Evolutionary conservation across 2,797 vertebrate species (phyloP).

Genomic region (Cryptoblepharus egeriae): DNA sequence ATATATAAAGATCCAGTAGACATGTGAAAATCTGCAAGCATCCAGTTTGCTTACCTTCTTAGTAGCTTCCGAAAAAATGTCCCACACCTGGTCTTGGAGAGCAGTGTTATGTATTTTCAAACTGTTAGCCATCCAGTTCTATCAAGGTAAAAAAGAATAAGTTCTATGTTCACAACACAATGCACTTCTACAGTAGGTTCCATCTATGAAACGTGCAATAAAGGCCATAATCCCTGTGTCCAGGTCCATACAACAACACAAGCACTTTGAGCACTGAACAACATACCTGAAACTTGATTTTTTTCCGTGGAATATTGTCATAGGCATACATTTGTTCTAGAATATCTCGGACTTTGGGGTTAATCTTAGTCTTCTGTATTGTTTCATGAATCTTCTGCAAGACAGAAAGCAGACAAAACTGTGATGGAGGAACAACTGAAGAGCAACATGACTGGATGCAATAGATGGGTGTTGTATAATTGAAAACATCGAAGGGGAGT

Average conservation of each 20-base stretch:
- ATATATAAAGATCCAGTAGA: neutral
- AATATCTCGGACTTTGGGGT: conserved; percentile 83
- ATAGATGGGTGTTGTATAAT: neutral
- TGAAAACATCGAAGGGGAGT: too few relatives aligned
- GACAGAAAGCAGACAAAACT: conserved; percentile 29
- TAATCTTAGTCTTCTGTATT: conserved; percentile 86
- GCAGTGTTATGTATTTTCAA: conserved; percentile 81
- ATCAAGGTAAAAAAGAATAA: conserved; percentile 1
- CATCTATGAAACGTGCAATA: neutral
- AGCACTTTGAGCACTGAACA: neutral
- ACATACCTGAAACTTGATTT: conserved; percentile 92
- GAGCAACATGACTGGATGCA: neutral
- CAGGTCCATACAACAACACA: too few relatives aligned
- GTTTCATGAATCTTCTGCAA: conserved; percentile 87
- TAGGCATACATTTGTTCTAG: conserved; percentile 87
- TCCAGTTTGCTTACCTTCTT: conserved; percentile 78
- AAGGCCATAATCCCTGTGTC: neutral
- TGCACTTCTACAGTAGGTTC: neutral
- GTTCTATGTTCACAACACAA: conserved; percentile 1
- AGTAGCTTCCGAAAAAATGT: conserved; percentile 83
- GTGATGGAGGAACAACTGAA: neutral
- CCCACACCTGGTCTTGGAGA: conserved; percentile 91
- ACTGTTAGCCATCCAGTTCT: conserved; percentile 99
- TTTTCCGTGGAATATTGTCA: conserved; percentile 95
- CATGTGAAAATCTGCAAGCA: neutral